Evolutionary conservation across 2,888 invertebrate species (phyloP), one percentile per base, ranked within the genome.

Genomic region (Melieria picta): DNA sequence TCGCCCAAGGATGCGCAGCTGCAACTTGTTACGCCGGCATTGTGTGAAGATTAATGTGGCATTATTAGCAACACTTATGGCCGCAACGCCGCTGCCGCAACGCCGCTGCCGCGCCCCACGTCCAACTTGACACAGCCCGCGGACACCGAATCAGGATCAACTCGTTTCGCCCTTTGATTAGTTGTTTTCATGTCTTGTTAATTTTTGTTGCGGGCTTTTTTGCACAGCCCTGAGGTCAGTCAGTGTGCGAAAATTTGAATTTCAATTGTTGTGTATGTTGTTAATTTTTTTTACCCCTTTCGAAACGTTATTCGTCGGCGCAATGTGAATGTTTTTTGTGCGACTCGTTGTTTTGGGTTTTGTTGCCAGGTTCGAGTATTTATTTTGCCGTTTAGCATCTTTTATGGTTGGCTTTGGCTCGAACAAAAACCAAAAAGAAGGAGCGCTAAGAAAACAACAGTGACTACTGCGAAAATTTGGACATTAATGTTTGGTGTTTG

Each of bases 401-500:
- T 65, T 58, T 58, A 61, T 58, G 70, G 57, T 58, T 60, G 43
- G 63, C 57, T 47, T 30, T 4, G 7, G 7, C 10, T 67, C 60
- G 67, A 30, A 13, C n/a, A 50, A 30, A 42, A 11, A 42, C 52
- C 52, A 4, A 47, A 10, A 48, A 47, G 30, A 10, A 45, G 57
- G 6, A 7, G 57, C 16, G 65, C 56, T 52, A 43, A 62, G 65
- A 57, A 4, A 56, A 64, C 69, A 47, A 60, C 56, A 67, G 65
- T 75, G 75, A 69, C 69, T 57, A 72, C 63, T 71, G 81, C 80
- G 80, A 80, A 81, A 82, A 83, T 83, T 83, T 83, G 80, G 82
- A 83, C 83, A 83, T 79, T 78, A 79, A 61, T 72, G 75, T 75
- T 72, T 76, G 76, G 76, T 77, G 75, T 77, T 71, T 77, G 69